These are phyloP conservation scores for Tragelaphus strepsiceros DNA, from an alignment of 2,113 vertebrate species.

Conservation along the genomic window DNA sequence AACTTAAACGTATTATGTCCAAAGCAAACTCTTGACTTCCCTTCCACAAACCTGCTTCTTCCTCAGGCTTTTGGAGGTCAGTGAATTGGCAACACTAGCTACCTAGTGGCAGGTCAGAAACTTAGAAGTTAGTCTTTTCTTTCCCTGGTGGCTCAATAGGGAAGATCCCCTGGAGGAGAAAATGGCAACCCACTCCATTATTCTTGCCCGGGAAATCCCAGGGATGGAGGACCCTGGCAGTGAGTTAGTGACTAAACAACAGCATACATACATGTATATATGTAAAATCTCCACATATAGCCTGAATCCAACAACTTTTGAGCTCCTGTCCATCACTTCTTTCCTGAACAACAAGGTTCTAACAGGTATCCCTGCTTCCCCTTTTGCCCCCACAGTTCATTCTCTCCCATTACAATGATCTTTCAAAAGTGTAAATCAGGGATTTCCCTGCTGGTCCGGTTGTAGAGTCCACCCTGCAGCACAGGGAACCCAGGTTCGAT, in stretches of 20 bases:
- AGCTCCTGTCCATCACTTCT: not conserved
- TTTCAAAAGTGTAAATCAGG: not conserved
- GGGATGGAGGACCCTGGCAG: not conserved
- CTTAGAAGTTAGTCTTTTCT: not conserved
- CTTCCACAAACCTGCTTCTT: not conserved
- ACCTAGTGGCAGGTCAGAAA: not conserved
- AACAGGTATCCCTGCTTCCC: not conserved
- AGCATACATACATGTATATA: not conserved
- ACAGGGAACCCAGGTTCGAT: not conserved
- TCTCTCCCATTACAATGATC: not conserved
- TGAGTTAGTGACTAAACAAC: not conserved
- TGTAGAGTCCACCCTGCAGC: not conserved
- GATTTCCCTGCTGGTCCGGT: not conserved
- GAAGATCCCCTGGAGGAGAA: not conserved
- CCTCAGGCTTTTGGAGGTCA: not conserved
- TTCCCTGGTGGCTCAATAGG: not conserved
- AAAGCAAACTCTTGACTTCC: not conserved
- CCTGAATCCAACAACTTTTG: not conserved
- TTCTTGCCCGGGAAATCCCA: not conserved
- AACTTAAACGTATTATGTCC: not conserved
- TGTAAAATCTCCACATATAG: not conserved
- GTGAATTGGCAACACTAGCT: not conserved
- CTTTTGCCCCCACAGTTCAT: not conserved
- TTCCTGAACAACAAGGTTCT: not conserved
- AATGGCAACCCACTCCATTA: not conserved